Evolutionary conservation across 2,113 vertebrate species (phyloP).

Genomic region (Corynorhinus townsendii): DNA sequence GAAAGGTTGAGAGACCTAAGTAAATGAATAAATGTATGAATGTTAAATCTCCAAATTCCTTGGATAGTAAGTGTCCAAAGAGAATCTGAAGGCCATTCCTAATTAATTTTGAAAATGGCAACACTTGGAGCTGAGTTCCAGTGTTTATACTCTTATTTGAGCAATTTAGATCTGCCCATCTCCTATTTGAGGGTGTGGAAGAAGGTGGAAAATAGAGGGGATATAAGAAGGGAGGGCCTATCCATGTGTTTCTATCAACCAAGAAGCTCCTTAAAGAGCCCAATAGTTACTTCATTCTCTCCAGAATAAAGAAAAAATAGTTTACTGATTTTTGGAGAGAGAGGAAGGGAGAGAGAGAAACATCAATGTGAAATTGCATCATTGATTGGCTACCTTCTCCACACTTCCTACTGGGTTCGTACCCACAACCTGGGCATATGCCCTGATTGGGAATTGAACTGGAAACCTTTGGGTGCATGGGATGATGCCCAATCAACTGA

Average conservation of each 20-base stretch:
- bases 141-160: background rate
- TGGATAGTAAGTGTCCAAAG: background rate
- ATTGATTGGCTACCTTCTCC: background rate
- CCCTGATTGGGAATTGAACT: no score
- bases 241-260: background rate
- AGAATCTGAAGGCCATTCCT: background rate
- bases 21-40: background rate
- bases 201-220: background rate
- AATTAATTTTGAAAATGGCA: conserved; percentile 4
- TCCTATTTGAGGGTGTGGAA: background rate
- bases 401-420: background rate
- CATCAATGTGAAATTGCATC: background rate
- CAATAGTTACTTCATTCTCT: background rate
- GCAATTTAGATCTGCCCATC: background rate
- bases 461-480: background rate
- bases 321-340: background rate
- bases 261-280: background rate
- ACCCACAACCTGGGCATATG: background rate
- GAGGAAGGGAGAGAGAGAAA: background rate
- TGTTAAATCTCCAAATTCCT: conserved; percentile 18
- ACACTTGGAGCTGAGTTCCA: background rate
- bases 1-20: background rate
- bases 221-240: background rate
- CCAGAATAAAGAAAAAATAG: background rate
- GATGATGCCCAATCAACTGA: background rate